Evolutionary conservation across 2,797 vertebrate species (phyloP), one percentile per base, ranked within the genome.

Genomic region (Spheniscus humboldti): DNA sequence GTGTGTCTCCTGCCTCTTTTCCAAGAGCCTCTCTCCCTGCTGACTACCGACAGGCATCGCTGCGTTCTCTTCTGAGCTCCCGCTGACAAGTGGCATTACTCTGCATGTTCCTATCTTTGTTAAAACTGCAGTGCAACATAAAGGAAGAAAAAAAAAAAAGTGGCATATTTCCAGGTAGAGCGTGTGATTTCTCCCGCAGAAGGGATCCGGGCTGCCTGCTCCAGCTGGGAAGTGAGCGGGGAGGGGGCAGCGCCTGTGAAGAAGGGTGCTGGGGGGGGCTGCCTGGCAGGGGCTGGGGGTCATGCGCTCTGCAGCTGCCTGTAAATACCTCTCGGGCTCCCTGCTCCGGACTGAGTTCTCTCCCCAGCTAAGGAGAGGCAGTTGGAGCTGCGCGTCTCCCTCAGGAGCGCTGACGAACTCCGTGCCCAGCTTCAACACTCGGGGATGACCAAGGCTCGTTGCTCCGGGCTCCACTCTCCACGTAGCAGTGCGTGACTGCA

Each of bases 121-220:
- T 85, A 17, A 94, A 95, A 47, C 92, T 79, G 88, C 93, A 85
- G 90, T 74, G 88, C 91, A 86, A 94, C 71, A 96, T 96, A 92
- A 95, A 97, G 69, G 59, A 47, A 84, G 35, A 35, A 73, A 56
- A 67, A 47, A 84, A 73, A 56, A 47, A 48, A 18, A 47, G 39
- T 75, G 85, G 57, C 48, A 6, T 4, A 7, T 47, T 31, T 35
- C 31, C 12, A 8, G 62, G 78, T 35, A 6, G 31, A 86, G 30
- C 0, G 15, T 79, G 81, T 93, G 84, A n/a, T 92, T 92, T 84
- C 35, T 94, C 1, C 63, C 2, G 6, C 50, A 33, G 47, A 7
- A 28, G 56, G 90, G 76, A 11, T 35, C 18, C 7, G 7, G 56
- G 64, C 25, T 69, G 55, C 52, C 52, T 20, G 25, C 0, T 8